Evolutionary conservation across 2,888 invertebrate species (phyloP).

Genomic region (Hybos culiciformis): DNA sequence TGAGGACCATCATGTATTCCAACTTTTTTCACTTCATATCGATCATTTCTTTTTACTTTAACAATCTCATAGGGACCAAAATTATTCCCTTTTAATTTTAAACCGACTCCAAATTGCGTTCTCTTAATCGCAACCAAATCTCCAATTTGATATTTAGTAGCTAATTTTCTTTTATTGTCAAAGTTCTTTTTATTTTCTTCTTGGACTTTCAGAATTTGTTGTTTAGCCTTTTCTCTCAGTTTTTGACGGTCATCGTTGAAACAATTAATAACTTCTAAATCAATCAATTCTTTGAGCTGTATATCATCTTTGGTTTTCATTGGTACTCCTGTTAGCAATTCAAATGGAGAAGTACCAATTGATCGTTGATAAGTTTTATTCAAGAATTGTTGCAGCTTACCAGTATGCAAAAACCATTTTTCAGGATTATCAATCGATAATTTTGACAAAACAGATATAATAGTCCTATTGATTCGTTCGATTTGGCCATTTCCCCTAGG

Average conservation of each 20-base stretch:
- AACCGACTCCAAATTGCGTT: background rate
- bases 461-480: constrained; percentile 9
- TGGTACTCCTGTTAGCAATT: background rate
- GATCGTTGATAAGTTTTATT: constrained; percentile 1
- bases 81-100: background rate
- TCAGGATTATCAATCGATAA: background rate
- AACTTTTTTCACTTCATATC: background rate
- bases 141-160: background rate
- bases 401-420: constrained; percentile 1
- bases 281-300: background rate
- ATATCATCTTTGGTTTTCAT: background rate
- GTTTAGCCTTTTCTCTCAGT: background rate
- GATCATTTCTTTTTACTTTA: background rate
- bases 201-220: background rate
- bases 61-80: background rate
- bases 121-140: background rate
- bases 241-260: background rate
- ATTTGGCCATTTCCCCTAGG: constrained; percentile 14
- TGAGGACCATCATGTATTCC: background rate
- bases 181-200: background rate
- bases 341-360: background rate
- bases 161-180: background rate
- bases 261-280: background rate
- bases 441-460: constrained; percentile 11
- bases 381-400: background rate